phyloP scores from a whole-genome alignment of 2,797 vertebrate species.

The Myotis vivesi region DNA sequence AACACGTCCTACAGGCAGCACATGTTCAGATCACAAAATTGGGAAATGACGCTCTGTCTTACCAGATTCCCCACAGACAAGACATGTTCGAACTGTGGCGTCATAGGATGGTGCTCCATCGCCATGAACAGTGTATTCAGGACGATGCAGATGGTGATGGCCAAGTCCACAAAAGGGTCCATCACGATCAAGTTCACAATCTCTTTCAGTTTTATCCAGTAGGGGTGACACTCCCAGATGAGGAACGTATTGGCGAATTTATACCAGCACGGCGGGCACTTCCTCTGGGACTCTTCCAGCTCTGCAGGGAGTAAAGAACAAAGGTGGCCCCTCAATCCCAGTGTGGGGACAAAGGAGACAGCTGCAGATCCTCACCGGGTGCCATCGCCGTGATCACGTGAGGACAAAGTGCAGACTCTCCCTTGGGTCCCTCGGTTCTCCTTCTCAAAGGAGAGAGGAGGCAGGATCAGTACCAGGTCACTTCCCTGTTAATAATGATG shows the following conservation, averaged over 20 bases:
- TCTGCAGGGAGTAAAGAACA: slow-evolving; percentile 85
- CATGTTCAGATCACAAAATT: neutral
- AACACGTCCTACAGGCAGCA: slow-evolving; percentile 46
- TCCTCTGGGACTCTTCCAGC: slow-evolving; percentile 97
- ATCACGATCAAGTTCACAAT: slow-evolving; percentile 96
- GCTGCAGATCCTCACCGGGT: neutral
- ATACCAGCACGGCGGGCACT: slow-evolving; percentile 98
- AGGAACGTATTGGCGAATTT: slow-evolving; percentile 95
- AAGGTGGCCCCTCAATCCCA: neutral
- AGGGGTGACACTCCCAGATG: slow-evolving; percentile 97
- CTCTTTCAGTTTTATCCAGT: slow-evolving; percentile 97
- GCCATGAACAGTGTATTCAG: slow-evolving; percentile 99
- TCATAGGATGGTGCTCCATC: slow-evolving; percentile 99
- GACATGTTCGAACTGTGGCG: slow-evolving; percentile 88
- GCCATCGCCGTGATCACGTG: rapidly evolving
- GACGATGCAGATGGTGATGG: slow-evolving; percentile 99
- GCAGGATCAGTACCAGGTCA: neutral
- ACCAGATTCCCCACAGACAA: slow-evolving; percentile 95
- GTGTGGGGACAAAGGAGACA: neutral
- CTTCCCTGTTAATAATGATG: neutral
- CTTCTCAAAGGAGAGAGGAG: neutral
- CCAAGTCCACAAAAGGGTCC: slow-evolving; percentile 98
- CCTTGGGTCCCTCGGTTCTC: neutral
- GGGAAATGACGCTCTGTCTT: slow-evolving; percentile 73
- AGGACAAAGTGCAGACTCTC: neutral